Evolutionary conservation across 1,140 invertebrate species (phyloP).

Genomic region (Drosophila oshimai): DNA sequence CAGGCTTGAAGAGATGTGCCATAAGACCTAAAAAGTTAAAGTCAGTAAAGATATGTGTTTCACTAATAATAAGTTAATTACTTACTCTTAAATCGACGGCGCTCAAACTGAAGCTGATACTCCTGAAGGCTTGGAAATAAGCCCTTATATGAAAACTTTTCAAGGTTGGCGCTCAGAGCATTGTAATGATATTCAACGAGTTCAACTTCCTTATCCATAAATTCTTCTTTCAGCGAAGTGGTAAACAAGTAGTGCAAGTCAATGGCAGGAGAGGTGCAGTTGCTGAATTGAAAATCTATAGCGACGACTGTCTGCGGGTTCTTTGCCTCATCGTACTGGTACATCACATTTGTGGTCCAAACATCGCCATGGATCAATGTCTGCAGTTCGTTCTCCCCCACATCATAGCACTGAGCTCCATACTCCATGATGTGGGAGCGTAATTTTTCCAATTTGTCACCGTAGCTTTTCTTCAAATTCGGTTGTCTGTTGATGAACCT

Average conservation of each 20-base stretch:
- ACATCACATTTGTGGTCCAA: conserved; percentile 87
- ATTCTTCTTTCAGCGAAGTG: conserved; percentile 55
- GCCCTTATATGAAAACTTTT: conserved; percentile 39
- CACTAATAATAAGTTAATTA: background rate
- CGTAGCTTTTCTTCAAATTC: conserved; percentile 35
- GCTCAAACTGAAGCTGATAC: conserved; percentile 51
- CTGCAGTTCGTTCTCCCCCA: conserved; percentile 83
- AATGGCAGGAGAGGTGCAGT: conserved; percentile 43
- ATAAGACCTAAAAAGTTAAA: conserved; percentile 6
- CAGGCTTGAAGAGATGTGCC: conserved; percentile 29
- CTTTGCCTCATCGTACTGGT: conserved; percentile 82
- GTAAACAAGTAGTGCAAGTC: conserved; percentile 74
- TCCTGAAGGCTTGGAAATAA: conserved; percentile 50
- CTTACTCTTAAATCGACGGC: conserved; percentile 58
- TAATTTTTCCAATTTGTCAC: conserved; percentile 43
- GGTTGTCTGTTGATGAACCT: conserved; percentile 23
- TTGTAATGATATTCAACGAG: conserved; percentile 57
- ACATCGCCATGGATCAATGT: conserved; percentile 86
- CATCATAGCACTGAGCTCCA: conserved; percentile 29
- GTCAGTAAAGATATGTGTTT: background rate
- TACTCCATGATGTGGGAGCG: conserved; percentile 53
- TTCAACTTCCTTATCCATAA: conserved; percentile 29
- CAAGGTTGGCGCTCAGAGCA: conserved; percentile 24
- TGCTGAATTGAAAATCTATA: conserved; percentile 71
- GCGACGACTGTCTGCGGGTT: conserved; percentile 80